Conservation (phyloP, 2,113 vertebrate genomes). For the Lophius piscatorius region DNA sequence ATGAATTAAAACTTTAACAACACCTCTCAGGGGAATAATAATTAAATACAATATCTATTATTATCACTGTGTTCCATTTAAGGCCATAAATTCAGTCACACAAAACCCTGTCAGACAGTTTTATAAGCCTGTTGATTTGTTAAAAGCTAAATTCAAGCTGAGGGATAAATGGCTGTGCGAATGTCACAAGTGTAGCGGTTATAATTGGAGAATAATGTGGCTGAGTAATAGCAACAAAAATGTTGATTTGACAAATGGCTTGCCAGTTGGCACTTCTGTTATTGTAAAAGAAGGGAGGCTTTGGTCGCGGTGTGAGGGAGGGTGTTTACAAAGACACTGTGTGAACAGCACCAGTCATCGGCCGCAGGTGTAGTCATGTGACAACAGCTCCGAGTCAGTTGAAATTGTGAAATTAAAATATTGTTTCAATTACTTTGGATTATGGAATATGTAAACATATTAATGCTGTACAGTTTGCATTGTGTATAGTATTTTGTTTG, state of each 20-base stretch:
- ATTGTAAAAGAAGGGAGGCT: constrained; percentile 15
- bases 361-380: not conserved
- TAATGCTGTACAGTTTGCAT: constrained; percentile 2
- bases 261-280: constrained; percentile 10
- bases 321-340: constrained; percentile 25
- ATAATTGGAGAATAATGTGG: constrained; percentile 66
- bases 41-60: constrained; percentile 14
- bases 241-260: constrained; percentile 55
- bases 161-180: constrained; percentile 40
- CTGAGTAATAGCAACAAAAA: constrained; percentile 53
- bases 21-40: constrained; percentile 7
- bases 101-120: constrained; percentile 40
- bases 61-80: constrained; percentile 30
- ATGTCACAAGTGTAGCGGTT: constrained; percentile 56
- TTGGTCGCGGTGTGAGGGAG: constrained; percentile 17
- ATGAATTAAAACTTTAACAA: constrained; percentile 16
- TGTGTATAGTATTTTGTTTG: constrained; percentile 42
- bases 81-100: constrained; percentile 32
- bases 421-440: constrained; percentile 21
- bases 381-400: not conserved
- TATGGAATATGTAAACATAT: constrained; percentile 8
- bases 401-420: not conserved
- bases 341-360: constrained; percentile 28
- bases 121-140: constrained; percentile 61
- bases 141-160: constrained; percentile 60